A percentile compares a stretch with the other conserved stretches of the same genome.
Conservation (phyloP, 2,113 vertebrate species). For the Cyrtonyx montezumae region DNA sequence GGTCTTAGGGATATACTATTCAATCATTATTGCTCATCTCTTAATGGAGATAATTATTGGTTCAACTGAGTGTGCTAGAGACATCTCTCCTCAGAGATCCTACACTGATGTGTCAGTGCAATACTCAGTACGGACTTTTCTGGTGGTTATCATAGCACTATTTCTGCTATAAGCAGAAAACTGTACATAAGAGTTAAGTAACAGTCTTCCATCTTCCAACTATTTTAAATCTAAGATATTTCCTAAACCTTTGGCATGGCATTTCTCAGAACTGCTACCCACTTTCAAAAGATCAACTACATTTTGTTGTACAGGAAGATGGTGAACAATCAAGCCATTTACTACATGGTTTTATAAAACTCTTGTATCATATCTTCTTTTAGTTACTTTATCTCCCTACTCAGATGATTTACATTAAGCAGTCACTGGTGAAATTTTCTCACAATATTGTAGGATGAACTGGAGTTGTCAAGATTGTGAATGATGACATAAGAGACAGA, state of each 20-base stretch:
- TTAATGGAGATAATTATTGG: neutral
- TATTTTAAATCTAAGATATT: neutral
- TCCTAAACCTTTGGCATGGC: neutral
- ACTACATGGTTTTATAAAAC: neutral
- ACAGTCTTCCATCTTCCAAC: neutral
- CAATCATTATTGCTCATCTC: neutral
- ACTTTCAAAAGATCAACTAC: neutral
- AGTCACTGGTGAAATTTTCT: neutral
- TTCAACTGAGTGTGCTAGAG: neutral
- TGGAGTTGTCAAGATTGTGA: neutral
- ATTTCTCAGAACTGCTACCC: neutral
- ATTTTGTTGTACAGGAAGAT: neutral
- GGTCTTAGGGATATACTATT: neutral
- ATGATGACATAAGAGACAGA: fast-evolving
- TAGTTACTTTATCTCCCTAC: neutral
- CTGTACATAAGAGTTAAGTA: too few species aligned
- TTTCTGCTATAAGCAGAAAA: neutral
- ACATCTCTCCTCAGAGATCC: neutral
- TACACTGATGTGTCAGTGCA: neutral
- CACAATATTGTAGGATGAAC: neutral
- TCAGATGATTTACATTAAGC: neutral
- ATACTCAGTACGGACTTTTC: neutral
- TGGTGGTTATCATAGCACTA: neutral
- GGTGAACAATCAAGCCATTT: neutral
- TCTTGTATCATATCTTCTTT: neutral